Conservation (phyloP, 2,888 invertebrate genomes). For the Polylopha cassiicola region DNA sequence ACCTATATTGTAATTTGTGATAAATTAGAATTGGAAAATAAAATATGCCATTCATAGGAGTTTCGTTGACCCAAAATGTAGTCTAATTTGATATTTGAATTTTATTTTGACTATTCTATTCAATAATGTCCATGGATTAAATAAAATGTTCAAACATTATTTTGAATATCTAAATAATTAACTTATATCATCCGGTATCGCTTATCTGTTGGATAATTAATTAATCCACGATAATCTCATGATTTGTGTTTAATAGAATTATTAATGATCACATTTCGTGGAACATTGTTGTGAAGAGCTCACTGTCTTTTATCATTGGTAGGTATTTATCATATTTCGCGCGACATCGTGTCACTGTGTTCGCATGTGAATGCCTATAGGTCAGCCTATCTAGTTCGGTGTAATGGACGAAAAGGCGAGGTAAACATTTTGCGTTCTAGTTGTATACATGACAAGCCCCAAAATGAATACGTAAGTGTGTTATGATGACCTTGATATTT, state of each 20-base stretch:
- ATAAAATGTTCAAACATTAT: too few species aligned
- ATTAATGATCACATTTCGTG: slow-evolving; percentile 47
- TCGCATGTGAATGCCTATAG: slow-evolving; percentile 27
- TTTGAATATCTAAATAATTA: too few species aligned
- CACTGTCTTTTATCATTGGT: slow-evolving; percentile 24
- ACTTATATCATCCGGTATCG: too few species aligned
- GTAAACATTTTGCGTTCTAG: slow-evolving; percentile 14
- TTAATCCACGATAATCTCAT: slow-evolving; percentile 50
- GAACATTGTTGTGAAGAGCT: slow-evolving; percentile 37
- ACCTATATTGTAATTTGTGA: too few species aligned
- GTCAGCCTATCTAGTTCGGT: slow-evolving; percentile 28
- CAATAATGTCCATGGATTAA: too few species aligned
- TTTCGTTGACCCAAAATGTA: too few species aligned
- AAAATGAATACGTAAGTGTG: slow-evolving; percentile 42
- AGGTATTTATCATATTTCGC: slow-evolving; percentile 14
- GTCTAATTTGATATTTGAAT: too few species aligned
- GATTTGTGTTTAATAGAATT: slow-evolving; percentile 46
- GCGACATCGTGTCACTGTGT: slow-evolving; percentile 26
- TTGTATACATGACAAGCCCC: slow-evolving; percentile 23
- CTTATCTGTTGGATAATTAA: slow-evolving; percentile 59
- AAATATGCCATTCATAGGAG: too few species aligned
- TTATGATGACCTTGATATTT: slow-evolving; percentile 55
- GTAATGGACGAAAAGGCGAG: slow-evolving; percentile 23
- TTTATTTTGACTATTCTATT: too few species aligned
- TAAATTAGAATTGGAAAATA: too few species aligned